A percentile compares a stretch with the other conserved stretches of the same genome.
phyloP scores from a whole-genome alignment of 2,797 vertebrate species.

The Danio tinwini region DNA sequence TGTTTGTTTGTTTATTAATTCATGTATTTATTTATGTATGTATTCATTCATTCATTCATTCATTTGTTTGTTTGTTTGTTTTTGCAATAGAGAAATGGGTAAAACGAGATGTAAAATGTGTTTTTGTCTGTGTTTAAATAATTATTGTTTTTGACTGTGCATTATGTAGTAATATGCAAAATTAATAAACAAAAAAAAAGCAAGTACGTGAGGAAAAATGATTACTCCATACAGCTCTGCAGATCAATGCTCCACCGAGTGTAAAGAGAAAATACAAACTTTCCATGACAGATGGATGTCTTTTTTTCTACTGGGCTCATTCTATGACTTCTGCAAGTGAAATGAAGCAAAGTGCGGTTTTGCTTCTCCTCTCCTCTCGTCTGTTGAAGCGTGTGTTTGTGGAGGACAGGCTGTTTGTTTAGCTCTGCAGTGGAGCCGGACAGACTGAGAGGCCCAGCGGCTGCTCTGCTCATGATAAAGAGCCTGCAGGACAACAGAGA shows the following conservation, averaged over 20 bases:
- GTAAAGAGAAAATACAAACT: constrained; percentile 33
- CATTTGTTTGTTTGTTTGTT: too few relatives aligned
- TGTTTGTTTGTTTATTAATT: too few relatives aligned
- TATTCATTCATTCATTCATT: too few relatives aligned
- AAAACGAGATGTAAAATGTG: too few relatives aligned
- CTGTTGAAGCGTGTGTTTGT: constrained; percentile 63
- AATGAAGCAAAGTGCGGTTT: not conserved
- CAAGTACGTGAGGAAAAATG: not conserved
- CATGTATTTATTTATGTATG: too few relatives aligned
- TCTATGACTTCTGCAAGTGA: constrained; percentile 20
- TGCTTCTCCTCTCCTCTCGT: constrained; percentile 45
- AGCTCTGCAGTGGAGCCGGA: constrained; percentile 70
- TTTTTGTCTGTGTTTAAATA: too few relatives aligned
- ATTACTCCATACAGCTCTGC: not conserved
- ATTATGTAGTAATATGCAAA: too few relatives aligned
- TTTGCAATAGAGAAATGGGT: too few relatives aligned
- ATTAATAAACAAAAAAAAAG: too few relatives aligned
- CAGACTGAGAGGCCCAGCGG: constrained; percentile 59
- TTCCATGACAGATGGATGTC: constrained; percentile 3
- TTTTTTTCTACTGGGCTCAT: constrained; percentile 3
- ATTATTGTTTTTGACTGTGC: too few relatives aligned
- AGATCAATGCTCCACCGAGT: constrained; percentile 39
- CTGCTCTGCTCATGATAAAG: constrained; percentile 49
- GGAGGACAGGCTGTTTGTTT: constrained; percentile 75
- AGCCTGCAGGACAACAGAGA: not conserved